Conservation (phyloP, 1,140 invertebrate species). For the Physella acuta region DNA sequence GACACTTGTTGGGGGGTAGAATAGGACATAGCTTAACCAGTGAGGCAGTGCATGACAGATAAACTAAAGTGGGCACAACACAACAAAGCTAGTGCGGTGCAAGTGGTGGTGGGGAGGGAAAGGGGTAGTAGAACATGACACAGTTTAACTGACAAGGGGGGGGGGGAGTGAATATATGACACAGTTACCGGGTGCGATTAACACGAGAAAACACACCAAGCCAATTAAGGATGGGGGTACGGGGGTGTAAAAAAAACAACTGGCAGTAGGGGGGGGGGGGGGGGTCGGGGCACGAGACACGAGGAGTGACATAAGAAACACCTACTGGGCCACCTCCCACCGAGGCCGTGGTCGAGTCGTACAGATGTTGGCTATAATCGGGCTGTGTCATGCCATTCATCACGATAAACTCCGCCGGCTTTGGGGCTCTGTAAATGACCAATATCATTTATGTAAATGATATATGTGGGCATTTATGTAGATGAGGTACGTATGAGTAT, state of each 20-base stretch:
- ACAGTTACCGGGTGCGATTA: background rate
- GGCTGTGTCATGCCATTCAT: slow-evolving; percentile 11
- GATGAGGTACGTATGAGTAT: too few species aligned
- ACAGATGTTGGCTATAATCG: slow-evolving; percentile 13
- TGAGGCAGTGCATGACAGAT: too few species aligned
- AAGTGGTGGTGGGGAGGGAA: too few species aligned
- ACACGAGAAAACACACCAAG: background rate
- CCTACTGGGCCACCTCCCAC: background rate
- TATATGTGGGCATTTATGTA: too few species aligned
- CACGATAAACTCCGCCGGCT: slow-evolving; percentile 7
- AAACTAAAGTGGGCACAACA: too few species aligned
- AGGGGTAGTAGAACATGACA: background rate
- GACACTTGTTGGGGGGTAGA: too few species aligned
- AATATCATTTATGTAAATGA: too few species aligned
- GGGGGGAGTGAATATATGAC: background rate
- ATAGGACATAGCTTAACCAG: too few species aligned
- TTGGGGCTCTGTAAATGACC: background rate
- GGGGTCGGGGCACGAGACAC: background rate
- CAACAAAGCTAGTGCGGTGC: too few species aligned
- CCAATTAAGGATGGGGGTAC: background rate
- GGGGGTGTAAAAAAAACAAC: background rate
- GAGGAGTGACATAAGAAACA: background rate
- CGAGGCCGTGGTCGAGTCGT: background rate
- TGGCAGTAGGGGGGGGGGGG: background rate
- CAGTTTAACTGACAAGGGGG: background rate